These are phyloP conservation scores for Forbesichthys papilliferus DNA, from an alignment of 2,113 vertebrate species.

Conservation along the genomic window DNA sequence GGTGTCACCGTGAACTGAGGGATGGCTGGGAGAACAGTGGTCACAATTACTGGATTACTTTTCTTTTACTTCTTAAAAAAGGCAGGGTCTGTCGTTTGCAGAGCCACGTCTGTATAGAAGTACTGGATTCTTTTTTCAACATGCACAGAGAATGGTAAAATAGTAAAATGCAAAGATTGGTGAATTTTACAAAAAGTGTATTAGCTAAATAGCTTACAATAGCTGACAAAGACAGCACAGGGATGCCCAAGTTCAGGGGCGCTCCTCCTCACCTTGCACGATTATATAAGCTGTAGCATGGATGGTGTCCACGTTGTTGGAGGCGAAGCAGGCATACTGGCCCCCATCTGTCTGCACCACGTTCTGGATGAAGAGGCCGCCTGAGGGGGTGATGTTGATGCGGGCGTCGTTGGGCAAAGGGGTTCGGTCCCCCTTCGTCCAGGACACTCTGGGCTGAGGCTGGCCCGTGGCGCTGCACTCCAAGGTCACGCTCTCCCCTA, in stretches of 20 bases:
- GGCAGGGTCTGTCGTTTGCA: too few species aligned
- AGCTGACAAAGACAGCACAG: too few species aligned
- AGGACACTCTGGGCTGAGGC: slow-evolving; percentile 87
- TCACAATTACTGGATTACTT: too few species aligned
- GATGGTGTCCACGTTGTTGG: slow-evolving; percentile 89
- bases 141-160: too few species aligned
- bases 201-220: too few species aligned
- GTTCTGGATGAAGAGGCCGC: slow-evolving; percentile 93
- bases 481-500: slow-evolving; percentile 94
- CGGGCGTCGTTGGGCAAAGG: slow-evolving; percentile 88
- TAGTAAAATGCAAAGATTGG: too few species aligned
- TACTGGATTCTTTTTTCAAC: too few species aligned
- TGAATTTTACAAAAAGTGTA: too few species aligned
- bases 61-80: too few species aligned
- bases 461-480: slow-evolving; percentile 96
- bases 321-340: slow-evolving; percentile 93
- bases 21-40: slow-evolving; percentile 72
- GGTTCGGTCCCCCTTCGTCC: slow-evolving; percentile 89
- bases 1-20: slow-evolving; percentile 92
- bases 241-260: too few species aligned
- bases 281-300: slow-evolving; percentile 91
- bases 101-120: too few species aligned
- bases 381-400: slow-evolving; percentile 87
- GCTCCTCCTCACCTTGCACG: slow-evolving; percentile 84
- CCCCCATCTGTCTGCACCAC: slow-evolving; percentile 87